phyloP scores from a whole-genome alignment of 2,113 vertebrate species.

The Myrmecophaga tridactyla region DNA sequence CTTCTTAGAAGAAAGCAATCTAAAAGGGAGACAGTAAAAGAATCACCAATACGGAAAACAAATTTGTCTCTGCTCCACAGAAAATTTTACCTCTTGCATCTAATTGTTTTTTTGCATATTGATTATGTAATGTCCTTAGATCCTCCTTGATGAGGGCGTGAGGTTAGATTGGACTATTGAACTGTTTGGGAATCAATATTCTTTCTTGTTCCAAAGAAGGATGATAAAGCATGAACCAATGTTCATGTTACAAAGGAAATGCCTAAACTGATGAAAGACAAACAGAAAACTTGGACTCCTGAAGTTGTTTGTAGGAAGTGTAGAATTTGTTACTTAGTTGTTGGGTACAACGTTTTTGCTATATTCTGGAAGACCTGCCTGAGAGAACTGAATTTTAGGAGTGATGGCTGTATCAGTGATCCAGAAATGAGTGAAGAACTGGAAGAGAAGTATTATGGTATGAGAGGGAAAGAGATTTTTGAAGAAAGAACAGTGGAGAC shows the following conservation, averaged over 20 bases:
- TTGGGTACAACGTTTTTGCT: neutral
- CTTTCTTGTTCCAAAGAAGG: conserved; percentile 20
- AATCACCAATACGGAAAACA: neutral
- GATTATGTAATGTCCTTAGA: conserved; percentile 27
- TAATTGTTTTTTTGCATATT: conserved; percentile 9
- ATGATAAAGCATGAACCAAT: neutral
- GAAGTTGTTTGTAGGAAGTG: neutral
- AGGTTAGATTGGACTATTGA: neutral
- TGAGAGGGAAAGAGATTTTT: neutral
- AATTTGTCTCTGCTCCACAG: conserved; percentile 29
- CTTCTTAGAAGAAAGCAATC: conserved; percentile 6
- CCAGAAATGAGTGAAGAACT: neutral
- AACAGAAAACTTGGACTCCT: neutral
- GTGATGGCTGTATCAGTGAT: neutral
- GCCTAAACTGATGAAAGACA: neutral
- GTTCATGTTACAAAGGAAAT: neutral
- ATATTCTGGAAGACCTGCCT: neutral
- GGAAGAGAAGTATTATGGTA: neutral
- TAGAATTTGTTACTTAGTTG: neutral
- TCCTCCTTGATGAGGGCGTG: neutral
- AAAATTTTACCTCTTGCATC: neutral
- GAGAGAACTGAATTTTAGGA: neutral
- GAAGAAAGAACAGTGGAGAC: neutral
- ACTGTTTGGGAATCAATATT: conserved; percentile 12
- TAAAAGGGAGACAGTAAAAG: neutral